Conservation (phyloP, 2,888 invertebrate species). For the Amiota communis region DNA sequence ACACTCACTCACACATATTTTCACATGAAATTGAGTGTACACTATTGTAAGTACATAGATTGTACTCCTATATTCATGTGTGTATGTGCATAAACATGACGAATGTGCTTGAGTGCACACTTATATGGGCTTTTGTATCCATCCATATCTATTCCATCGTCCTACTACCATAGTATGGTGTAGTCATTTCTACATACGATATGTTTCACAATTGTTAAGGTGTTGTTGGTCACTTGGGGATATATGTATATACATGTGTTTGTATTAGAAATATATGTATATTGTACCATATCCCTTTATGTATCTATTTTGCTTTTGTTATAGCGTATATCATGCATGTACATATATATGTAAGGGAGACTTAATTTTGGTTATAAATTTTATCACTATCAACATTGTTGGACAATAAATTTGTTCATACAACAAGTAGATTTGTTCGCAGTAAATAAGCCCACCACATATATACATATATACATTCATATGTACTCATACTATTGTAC, state of each 20-base stretch:
- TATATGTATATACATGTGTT: slow-evolving; percentile 40
- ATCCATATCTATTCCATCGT: background rate
- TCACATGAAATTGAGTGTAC: too few relatives aligned
- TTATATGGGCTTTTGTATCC: background rate
- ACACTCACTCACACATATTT: background rate
- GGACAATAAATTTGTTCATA: slow-evolving; percentile 53
- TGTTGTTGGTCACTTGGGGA: slow-evolving; percentile 54
- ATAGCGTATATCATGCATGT: slow-evolving; percentile 14
- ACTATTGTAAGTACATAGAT: too few relatives aligned
- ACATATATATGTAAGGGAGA: slow-evolving; percentile 7
- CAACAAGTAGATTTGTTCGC: slow-evolving; percentile 52
- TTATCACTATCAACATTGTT: slow-evolving; percentile 56
- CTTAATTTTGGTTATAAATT: slow-evolving; percentile 56
- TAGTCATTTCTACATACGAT: slow-evolving; percentile 31
- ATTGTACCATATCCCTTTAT: slow-evolving; percentile 34
- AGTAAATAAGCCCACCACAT: slow-evolving; percentile 43
- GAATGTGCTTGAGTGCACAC: slow-evolving; percentile 28
- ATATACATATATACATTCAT: slow-evolving; percentile 7
- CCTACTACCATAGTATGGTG: too few relatives aligned
- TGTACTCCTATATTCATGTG: too few relatives aligned
- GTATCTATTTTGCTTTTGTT: slow-evolving; percentile 35
- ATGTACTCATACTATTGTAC: too few relatives aligned
- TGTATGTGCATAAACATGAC: slow-evolving; percentile 52
- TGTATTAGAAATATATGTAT: slow-evolving; percentile 31
- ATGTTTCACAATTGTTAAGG: slow-evolving; percentile 25